Conservation (phyloP, 1,140 invertebrate genomes). For the Aphaenogaster rudis region DNA sequence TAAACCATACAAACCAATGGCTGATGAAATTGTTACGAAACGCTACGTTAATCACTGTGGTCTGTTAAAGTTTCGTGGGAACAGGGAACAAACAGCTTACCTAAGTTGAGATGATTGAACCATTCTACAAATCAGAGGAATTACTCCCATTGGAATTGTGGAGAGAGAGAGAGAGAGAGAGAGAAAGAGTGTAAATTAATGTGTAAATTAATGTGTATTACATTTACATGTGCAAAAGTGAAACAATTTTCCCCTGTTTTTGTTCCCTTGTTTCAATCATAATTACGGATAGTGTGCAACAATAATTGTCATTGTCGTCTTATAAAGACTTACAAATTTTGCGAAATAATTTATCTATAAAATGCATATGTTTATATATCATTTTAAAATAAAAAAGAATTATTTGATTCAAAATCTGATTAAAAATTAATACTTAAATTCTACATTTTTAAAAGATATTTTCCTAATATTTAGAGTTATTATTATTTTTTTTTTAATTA, state of each 20-base stretch:
- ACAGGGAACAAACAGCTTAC: slow-evolving; percentile 16
- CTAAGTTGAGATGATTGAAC: slow-evolving; percentile 47
- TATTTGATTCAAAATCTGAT: neutral
- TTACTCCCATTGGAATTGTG: slow-evolving; percentile 11
- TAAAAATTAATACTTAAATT: neutral
- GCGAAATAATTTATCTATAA: neutral
- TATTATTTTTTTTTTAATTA: too few relatives aligned
- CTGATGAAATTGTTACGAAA: slow-evolving; percentile 68
- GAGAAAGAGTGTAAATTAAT: slow-evolving; percentile 10
- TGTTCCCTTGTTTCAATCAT: neutral
- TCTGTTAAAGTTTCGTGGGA: slow-evolving; percentile 56
- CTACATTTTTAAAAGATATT: neutral
- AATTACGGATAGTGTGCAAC: neutral
- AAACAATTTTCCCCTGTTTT: slow-evolving; percentile 33
- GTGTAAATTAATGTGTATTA: neutral
- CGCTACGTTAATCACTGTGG: slow-evolving; percentile 12
- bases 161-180: slow-evolving; percentile 17
- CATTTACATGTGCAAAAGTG: slow-evolving; percentile 22
- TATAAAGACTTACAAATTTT: neutral
- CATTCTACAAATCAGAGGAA: slow-evolving; percentile 65
- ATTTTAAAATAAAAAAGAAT: neutral
- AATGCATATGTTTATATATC: neutral
- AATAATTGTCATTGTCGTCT: neutral
- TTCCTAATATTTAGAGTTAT: neutral
- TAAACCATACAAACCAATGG: slow-evolving; percentile 56